Evolutionary conservation across 2,797 vertebrate genomes (phyloP).

Genomic region (Tangara arthus): DNA sequence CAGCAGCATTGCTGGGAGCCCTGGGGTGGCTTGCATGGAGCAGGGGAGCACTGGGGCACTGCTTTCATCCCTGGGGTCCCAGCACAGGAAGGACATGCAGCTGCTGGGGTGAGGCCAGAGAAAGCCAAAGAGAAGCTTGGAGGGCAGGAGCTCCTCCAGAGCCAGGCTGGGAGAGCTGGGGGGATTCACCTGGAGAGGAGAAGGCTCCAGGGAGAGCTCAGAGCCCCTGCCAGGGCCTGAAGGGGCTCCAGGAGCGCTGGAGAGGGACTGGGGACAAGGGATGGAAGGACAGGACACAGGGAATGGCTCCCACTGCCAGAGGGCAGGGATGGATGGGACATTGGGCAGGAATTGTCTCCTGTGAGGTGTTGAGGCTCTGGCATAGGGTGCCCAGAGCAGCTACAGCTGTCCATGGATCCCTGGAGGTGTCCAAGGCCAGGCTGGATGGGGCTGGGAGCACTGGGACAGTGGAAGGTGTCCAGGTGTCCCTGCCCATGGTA

Average conservation of each 20-base stretch:
- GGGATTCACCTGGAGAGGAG: rapidly evolving
- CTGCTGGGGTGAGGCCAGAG: neutral
- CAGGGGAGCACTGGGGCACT: neutral
- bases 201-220: neutral
- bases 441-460: rapidly evolving
- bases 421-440: neutral
- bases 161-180: neutral
- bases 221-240: rapidly evolving
- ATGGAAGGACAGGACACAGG: neutral
- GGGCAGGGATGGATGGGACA: rapidly evolving
- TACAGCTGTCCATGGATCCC: neutral
- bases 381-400: neutral
- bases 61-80: neutral
- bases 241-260: neutral
- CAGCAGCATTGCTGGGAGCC: neutral
- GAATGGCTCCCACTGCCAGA: neutral
- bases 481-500: neutral
- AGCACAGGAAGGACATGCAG: neutral
- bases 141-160: neutral
- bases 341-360: rapidly evolving
- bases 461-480: rapidly evolving
- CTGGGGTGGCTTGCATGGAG: rapidly evolving
- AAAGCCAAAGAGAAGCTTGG: rapidly evolving
- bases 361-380: neutral
- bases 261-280: neutral